phyloP scores from a whole-genome alignment of 2,888 invertebrate genomes.

The Alentia gelatinosa region DNA sequence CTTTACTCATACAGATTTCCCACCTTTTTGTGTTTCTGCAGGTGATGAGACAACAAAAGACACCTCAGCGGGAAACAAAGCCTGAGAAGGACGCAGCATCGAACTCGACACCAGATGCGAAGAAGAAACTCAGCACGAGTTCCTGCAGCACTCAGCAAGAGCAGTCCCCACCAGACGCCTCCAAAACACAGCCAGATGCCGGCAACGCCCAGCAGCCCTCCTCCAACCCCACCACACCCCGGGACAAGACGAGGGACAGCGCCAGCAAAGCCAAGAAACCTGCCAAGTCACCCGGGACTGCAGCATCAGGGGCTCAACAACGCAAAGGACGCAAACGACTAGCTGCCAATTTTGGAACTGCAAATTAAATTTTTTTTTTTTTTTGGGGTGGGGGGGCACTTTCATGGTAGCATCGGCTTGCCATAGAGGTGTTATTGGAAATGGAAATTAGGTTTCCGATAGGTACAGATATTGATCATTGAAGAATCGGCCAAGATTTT shows the following conservation, averaged over 20 bases:
- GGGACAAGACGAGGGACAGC: background rate
- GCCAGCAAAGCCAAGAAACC: background rate
- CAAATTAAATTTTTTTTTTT: too few species aligned
- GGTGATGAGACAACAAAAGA: slow-evolving; percentile 55
- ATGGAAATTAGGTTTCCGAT: background rate
- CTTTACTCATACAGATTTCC: too few species aligned
- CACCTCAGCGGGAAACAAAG: slow-evolving; percentile 45
- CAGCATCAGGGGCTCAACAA: background rate
- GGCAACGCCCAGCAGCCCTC: background rate
- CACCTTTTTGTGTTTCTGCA: background rate
- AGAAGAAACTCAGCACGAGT: background rate
- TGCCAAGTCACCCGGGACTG: background rate
- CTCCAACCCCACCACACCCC: background rate
- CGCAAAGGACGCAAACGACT: slow-evolving; percentile 14
- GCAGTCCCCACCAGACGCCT: background rate
- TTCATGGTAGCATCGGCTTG: too few species aligned
- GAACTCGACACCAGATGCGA: background rate
- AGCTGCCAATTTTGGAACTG: slow-evolving; percentile 41
- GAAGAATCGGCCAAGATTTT: background rate
- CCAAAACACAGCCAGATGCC: background rate
- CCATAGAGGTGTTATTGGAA: background rate
- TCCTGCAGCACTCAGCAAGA: background rate
- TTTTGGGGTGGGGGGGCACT: too few species aligned
- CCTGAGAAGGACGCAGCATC: background rate
- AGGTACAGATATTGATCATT: background rate